Percentiles rank a stretch among this genome's conserved stretches.
Evolutionary conservation across 1,140 invertebrate species (phyloP).

Genomic region (Helicoverpa armigera): DNA sequence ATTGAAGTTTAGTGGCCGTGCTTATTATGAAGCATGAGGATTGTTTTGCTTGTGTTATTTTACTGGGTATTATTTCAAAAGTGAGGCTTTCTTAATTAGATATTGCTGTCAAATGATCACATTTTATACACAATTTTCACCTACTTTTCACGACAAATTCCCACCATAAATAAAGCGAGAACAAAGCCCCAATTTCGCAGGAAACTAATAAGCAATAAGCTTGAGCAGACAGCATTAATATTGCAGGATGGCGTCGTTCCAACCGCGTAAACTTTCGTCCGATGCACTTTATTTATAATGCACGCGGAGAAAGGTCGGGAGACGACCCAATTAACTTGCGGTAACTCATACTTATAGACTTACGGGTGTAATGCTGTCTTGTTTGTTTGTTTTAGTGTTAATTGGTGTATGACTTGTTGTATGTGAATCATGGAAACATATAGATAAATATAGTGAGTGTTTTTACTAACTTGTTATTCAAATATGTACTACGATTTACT

Average conservation of each 20-base stretch:
- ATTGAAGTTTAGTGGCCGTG: too few species aligned
- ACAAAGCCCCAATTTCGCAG: not conserved
- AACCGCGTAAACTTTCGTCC: conserved; percentile 19
- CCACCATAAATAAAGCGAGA: too few species aligned
- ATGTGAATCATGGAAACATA: not conserved
- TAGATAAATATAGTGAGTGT: too few species aligned
- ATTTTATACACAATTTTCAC: too few species aligned
- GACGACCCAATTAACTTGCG: conserved; percentile 28
- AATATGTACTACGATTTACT: too few species aligned
- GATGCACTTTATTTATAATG: conserved; percentile 57
- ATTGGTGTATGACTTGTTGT: not conserved
- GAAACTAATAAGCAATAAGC: not conserved
- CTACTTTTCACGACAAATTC: too few species aligned
- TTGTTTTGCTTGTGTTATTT: too few species aligned
- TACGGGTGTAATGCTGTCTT: not conserved
- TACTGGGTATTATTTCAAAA: too few species aligned
- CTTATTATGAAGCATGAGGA: too few species aligned
- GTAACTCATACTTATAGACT: not conserved
- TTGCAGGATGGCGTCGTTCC: conserved; percentile 45
- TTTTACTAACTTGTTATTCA: too few species aligned
- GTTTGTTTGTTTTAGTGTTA: not conserved
- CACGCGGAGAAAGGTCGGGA: conserved; percentile 38
- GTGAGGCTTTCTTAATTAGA: too few species aligned
- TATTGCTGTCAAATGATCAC: too few species aligned
- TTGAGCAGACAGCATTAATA: not conserved